Percentiles rank a stretch among this genome's conserved stretches.
Evolutionary conservation across 2,888 invertebrate species (phyloP).

Genomic region (Thereva nobilitata): DNA sequence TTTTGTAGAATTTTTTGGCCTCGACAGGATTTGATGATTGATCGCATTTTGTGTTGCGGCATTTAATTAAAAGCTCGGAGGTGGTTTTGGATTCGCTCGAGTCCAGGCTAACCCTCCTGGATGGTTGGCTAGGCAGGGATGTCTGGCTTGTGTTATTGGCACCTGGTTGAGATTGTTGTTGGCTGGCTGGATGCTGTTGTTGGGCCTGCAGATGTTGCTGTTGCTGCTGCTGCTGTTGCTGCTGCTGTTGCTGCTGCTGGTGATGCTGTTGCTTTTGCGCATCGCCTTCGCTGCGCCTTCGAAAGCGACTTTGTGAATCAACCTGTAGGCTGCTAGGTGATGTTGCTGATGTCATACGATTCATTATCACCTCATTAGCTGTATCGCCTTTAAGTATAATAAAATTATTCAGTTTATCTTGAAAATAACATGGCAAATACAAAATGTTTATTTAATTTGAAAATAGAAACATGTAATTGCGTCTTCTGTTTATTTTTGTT

Average conservation of each 20-base stretch:
- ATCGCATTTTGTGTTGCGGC: slow-evolving; percentile 81
- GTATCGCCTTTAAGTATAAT: slow-evolving; percentile 48
- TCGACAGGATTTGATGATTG: slow-evolving; percentile 72
- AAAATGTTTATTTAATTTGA: slow-evolving; percentile 55
- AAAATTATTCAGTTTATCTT: slow-evolving; percentile 28
- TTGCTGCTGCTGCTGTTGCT: slow-evolving; percentile 38
- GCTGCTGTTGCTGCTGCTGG: slow-evolving; percentile 43
- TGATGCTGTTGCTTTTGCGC: slow-evolving; percentile 53
- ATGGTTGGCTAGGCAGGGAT: slow-evolving; percentile 44
- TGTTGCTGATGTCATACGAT: slow-evolving; percentile 47
- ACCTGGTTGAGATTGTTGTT: slow-evolving; percentile 25
- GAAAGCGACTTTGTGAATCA: slow-evolving; percentile 55
- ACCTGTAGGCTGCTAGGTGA: slow-evolving; percentile 47
- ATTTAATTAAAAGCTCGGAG: slow-evolving; percentile 63
- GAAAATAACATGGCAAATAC: neutral
- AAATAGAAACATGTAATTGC: slow-evolving; percentile 51
- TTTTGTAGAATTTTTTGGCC: slow-evolving; percentile 83
- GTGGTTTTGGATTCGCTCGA: slow-evolving; percentile 59
- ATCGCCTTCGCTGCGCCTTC: slow-evolving; percentile 70
- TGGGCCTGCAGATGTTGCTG: slow-evolving; percentile 34
- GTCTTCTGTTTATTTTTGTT: slow-evolving; percentile 40
- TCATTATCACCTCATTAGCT: slow-evolving; percentile 50
- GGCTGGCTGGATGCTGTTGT: slow-evolving; percentile 34
- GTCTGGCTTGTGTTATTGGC: slow-evolving; percentile 26
- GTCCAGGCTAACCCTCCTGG: slow-evolving; percentile 68